phyloP scores from a whole-genome alignment of 1,140 invertebrate genomes.

The Sweltsa coloradensis region DNA sequence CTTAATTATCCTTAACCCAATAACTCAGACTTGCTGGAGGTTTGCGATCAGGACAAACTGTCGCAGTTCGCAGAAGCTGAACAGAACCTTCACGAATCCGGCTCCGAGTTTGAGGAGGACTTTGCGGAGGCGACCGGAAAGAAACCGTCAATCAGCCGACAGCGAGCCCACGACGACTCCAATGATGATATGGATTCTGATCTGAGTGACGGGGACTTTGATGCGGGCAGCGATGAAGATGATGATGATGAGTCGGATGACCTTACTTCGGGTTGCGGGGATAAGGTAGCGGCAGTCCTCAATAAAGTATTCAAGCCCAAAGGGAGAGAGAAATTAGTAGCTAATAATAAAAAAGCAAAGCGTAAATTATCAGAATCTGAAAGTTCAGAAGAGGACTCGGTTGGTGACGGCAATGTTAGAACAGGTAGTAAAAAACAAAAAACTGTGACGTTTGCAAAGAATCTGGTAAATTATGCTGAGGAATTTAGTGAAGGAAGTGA shows the following conservation, averaged over 20 bases:
- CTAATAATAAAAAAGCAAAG: too few relatives aligned
- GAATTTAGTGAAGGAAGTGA: too few relatives aligned
- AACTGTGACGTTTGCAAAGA: too few relatives aligned
- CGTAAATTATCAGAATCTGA: too few relatives aligned
- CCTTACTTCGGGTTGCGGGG: conserved; percentile 15
- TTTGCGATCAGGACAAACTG: conserved; percentile 60
- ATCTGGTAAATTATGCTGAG: too few relatives aligned
- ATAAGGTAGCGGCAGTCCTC: conserved; percentile 1
- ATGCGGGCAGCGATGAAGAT: conserved; percentile 12
- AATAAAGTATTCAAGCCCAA: too few relatives aligned
- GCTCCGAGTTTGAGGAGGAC: conserved; percentile 53
- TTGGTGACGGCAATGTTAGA: too few relatives aligned
- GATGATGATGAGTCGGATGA: conserved; percentile 15
- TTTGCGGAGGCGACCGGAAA: conserved; percentile 34
- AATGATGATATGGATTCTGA: conserved; percentile 19
- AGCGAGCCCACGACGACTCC: conserved; percentile 14
- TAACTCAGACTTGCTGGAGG: conserved; percentile 64
- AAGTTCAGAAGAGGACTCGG: too few relatives aligned
- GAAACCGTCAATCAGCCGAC: too few relatives aligned
- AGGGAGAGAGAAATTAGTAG: too few relatives aligned
- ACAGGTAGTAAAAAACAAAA: too few relatives aligned
- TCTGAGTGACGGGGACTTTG: conserved; percentile 11
- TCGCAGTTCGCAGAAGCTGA: conserved; percentile 46
- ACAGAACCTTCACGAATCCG: conserved; percentile 43
- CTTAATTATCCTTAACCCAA: too few relatives aligned